phyloP scores from a whole-genome alignment of 2,797 vertebrate genomes.

The Australoheros facetus region DNA sequence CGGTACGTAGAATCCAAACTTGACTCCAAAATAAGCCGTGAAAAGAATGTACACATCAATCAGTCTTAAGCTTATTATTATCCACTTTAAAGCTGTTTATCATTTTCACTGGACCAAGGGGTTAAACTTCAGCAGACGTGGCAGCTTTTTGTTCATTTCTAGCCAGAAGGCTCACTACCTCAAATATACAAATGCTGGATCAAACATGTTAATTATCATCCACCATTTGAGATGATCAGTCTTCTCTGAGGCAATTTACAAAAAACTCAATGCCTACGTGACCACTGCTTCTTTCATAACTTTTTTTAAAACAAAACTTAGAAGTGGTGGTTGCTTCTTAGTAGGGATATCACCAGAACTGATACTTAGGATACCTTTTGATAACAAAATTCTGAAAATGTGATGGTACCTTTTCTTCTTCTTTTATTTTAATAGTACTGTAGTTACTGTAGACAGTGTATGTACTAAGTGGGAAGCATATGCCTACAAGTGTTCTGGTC shows the following conservation, averaged over 20 bases:
- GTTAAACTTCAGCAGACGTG: not conserved
- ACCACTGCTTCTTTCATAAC: not conserved
- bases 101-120: not conserved
- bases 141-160: not conserved
- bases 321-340: not conserved
- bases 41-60: not conserved
- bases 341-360: too few species aligned
- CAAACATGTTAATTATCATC: not conserved
- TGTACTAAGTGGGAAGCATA: too few species aligned
- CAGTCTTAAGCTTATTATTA: not conserved
- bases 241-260: not conserved
- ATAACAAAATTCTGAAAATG: too few species aligned
- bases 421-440: too few species aligned
- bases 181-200: too few species aligned
- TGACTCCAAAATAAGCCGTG: not conserved
- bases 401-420: too few species aligned
- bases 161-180: not conserved
- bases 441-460: too few species aligned
- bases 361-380: too few species aligned
- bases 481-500: too few species aligned
- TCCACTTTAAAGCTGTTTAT: not conserved
- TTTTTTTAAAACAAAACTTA: not conserved
- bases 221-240: not conserved
- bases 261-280: not conserved
- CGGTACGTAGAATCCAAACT: not conserved